Base-by-base conservation (phyloP, 2,797 vertebrate species). In the Sandelia bainsii region DNA sequence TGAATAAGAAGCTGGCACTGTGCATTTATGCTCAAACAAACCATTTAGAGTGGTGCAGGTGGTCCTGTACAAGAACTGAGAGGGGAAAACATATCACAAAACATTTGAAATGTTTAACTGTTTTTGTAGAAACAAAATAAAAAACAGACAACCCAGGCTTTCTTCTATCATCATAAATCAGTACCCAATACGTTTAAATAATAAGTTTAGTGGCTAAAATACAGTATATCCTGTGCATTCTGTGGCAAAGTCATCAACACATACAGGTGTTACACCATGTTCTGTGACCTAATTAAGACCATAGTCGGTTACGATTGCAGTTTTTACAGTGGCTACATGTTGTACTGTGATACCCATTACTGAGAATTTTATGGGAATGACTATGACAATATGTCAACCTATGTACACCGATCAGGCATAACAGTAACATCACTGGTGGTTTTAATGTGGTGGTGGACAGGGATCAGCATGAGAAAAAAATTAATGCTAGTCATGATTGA, bases 221-320 rank as follows among this genome's bases (percentile, higher is more conserved):
- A 20, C 8, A 42, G 16, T 17, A 42, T 10, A 23, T 57, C 3
- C 22, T 8, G 4, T 37, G 34, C 22, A 8, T 45, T 17, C 12
- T 23, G 44, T 3, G 10, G 32, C 4, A 22, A 50, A 34, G 22
- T 51, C 14, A 20, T 10, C 22, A n/a, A n/a, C 50, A 56, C 1
- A n/a, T 8, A 44, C 37, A 56, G 29, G 37, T 63, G 52, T 56
- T 23, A 32, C 56, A 50, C n/a, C 13, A 49, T 3, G 56, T 27
- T 60, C 17, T 58, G 22, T 80, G 63, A 77, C 71, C 68, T 42
- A 56, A 56, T 72, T 77, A 57, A 4, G 39, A 34, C 34, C 8
- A 17, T 8, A 9, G 52, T 7, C 6, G 19, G 11, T 44, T 40
- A 20, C 11, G 25, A 17, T 6, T 22, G 45, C 45, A 14, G 27